Base-by-base conservation (phyloP, 2,797 vertebrate species). In the Alectoris magna region DNA sequence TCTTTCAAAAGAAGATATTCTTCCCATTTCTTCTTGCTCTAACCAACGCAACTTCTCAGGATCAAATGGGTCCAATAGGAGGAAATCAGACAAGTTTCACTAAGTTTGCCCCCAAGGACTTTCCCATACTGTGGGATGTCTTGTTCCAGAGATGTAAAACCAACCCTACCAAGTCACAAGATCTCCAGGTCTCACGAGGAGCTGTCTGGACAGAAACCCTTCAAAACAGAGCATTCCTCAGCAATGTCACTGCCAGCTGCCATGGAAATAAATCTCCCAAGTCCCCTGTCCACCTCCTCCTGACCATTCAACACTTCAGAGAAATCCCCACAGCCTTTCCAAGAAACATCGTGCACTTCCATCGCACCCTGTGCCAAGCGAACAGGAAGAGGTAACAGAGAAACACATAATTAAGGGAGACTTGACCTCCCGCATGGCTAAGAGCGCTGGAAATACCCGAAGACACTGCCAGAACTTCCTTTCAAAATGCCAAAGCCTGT, bases 401-500 rank as follows among this genome's bases (percentile, higher is more conserved):
- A 91, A 95, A 84, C 64, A 66, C 36, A 19, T 81, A 81, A 91
- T 97, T 95, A 96, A 85, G 69, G 49, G 58, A 85, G 87, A 76
- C 71, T 82, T 90, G 71, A 94, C 41, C 63, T 93, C 90, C 91
- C 43, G 46, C 78, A 90, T 68, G 84, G 83, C 83, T 75, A 76
- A 86, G 22, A 91, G 77, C 62, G 59, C 41, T 96, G 85, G 83
- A 95, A 96, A 95, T 90, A 94, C 74, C 83, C 71, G 64, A 68
- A 88, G 70, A 84, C 84, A 93, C 79, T 1, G 84, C 82, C 91
- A 95, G 66, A 49, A 53, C 46, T 91, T 95, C 68, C 84, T 89
- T 29, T 83, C 91, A 83, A 95, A 92, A 94, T 91, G 87, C 88
- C 93, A 97, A 75, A 51, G 16, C 34, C 88, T 94, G 75, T 92